Percentiles rank a stretch among this genome's conserved stretches.
phyloP scores from a whole-genome alignment of 2,888 invertebrate species.

The Eudasyphora cyanicolor region DNA sequence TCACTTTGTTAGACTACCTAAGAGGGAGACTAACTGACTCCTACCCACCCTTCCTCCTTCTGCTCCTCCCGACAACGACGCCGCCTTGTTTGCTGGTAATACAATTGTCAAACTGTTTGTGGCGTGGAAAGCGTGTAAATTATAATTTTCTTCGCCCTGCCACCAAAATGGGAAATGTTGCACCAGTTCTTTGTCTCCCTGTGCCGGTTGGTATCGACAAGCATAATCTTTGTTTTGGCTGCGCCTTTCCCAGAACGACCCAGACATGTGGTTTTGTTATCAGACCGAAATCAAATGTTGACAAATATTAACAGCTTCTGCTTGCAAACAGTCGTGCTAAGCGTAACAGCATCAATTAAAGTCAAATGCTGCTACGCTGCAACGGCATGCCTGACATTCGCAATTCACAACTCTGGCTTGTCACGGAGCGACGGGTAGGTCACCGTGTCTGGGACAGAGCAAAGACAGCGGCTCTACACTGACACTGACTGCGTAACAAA shows the following conservation, averaged over 20 bases:
- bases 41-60: background rate
- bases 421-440: constrained; percentile 46
- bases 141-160: constrained; percentile 56
- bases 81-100: background rate
- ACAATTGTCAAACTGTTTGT: constrained; percentile 29
- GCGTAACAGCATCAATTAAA: constrained; percentile 61
- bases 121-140: constrained; percentile 62
- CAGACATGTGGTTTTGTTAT: constrained; percentile 62
- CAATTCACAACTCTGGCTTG: background rate
- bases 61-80: background rate
- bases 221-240: background rate
- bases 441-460: constrained; percentile 68
- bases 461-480: constrained; percentile 66
- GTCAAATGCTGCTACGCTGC: constrained; percentile 40
- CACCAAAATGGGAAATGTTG: constrained; percentile 33
- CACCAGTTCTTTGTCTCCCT: constrained; percentile 3
- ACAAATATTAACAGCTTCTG: constrained; percentile 67
- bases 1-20: background rate
- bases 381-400: no score
- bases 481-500: constrained; percentile 67
- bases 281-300: constrained; percentile 64
- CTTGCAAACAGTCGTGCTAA: constrained; percentile 61
- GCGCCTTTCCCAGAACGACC: constrained; percentile 53
- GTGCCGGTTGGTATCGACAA: constrained; percentile 15
- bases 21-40: no score